These are phyloP conservation scores for Laothoe populi DNA, from an alignment of 2,888 invertebrate species.

Conservation along the genomic window DNA sequence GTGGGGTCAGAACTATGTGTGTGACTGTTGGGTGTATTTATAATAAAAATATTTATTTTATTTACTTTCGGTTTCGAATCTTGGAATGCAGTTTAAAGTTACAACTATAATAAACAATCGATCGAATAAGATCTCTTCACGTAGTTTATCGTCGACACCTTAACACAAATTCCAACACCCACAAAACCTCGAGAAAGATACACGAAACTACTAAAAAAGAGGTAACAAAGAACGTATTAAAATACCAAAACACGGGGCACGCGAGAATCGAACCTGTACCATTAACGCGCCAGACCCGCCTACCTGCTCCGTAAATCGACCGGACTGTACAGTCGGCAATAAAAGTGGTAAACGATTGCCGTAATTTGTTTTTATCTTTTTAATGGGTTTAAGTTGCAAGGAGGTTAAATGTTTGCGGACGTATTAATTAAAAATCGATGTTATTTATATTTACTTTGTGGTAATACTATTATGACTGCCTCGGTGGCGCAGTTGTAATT, in stretches of 20 bases:
- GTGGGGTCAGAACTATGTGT: no score
- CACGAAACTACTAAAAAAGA: constrained; percentile 44
- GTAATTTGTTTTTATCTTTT: neutral
- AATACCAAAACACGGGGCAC: constrained; percentile 69
- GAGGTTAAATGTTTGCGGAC: neutral
- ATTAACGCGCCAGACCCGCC: constrained; percentile 72
- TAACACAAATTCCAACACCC: constrained; percentile 25
- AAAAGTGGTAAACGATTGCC: constrained; percentile 34
- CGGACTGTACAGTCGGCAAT: constrained; percentile 44
- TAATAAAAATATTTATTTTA: no score
- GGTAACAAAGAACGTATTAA: constrained; percentile 53
- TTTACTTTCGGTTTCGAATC: no score
- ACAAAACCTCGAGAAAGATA: constrained; percentile 21
- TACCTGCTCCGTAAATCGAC: constrained; percentile 60
- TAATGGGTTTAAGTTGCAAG: neutral
- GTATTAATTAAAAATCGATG: neutral
- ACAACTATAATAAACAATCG: neutral
- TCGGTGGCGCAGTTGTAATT: no score
- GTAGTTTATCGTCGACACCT: neutral
- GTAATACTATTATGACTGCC: neutral
- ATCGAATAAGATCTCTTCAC: neutral
- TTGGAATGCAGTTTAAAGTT: neutral
- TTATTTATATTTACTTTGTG: neutral
- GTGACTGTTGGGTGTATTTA: no score
- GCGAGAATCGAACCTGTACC: constrained; percentile 73